Evolutionary conservation across 2,888 invertebrate genomes (phyloP), one percentile per base, ranked within the genome.

Genomic region (Noctua comes): DNA sequence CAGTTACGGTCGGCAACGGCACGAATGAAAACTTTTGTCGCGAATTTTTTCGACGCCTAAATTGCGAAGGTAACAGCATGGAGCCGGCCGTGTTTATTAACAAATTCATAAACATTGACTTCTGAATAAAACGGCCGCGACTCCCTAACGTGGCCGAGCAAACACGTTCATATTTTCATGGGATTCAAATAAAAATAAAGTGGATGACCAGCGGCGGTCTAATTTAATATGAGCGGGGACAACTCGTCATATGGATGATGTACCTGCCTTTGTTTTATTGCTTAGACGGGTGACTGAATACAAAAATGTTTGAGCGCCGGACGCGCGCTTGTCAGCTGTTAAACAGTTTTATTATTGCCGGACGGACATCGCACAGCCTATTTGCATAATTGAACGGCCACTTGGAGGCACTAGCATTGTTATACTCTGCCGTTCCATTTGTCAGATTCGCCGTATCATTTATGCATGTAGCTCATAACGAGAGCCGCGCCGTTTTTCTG

Each of bases 301-400:
- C 94, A 93, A 95, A 94, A 95, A 95, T 93, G 93, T 93, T 92
- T 91, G 91, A 92, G 90, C 92, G 92, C 79, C 76, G 81, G 91
- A 90, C 91, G 91, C 80, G 90, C 95, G 94, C 94, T 95, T 94
- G 96, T 95, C 95, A 96, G 96, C 96, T 96, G 96, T 96, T 96
- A 95, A 96, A 96, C 95, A 96, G 96, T 96, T 96, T 95, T 96
- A 95, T 96, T 96, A 96, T 96, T 95, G 95, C 94, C 91, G 95
- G 95, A 94, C 95, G 94, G 94, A 94, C 95, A 95, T 95, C 92
- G 95, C 92, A 87, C 94, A 93, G 95, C 93, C 95, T 95, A 97
- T 97, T 97, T 97, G 96, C 97, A 97, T 97, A 97, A 97, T 97
- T 97, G 97, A 97, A 97, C 95, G 95, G 94, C 94, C 96, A 96